phyloP scores from a whole-genome alignment of 1,140 invertebrate species.

The Drosophila mauritiana region DNA sequence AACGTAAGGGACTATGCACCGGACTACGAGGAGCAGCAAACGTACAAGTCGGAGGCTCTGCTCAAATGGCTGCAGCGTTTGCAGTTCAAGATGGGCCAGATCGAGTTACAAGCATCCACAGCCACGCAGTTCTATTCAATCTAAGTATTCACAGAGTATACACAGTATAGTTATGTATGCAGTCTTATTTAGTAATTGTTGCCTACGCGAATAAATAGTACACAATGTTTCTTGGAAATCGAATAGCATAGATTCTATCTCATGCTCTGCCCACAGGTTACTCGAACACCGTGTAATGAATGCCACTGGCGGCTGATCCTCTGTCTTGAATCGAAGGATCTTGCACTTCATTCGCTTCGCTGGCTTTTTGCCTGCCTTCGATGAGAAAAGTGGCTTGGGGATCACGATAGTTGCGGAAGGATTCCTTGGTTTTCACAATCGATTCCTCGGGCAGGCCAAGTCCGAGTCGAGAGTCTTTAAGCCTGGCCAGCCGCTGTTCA shows the following conservation, averaged over 20 bases:
- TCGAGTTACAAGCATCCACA: conserved; percentile 97
- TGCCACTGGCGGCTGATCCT: conserved; percentile 35
- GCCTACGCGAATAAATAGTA: conserved; percentile 36
- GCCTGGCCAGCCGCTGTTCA: conserved; percentile 64
- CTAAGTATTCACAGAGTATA: conserved; percentile 36
- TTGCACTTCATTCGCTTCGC: conserved; percentile 66
- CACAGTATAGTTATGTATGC: conserved; percentile 2
- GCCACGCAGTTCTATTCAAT: conserved; percentile 84
- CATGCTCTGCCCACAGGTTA: conserved; percentile 25
- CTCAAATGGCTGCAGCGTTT: conserved; percentile 95
- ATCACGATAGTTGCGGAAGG: conserved; percentile 68
- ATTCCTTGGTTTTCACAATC: conserved; percentile 57
- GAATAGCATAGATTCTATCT: background rate
- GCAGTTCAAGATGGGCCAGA: conserved; percentile 99
- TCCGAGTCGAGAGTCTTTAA: background rate
- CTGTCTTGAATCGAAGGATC: conserved; percentile 60
- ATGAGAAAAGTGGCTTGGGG: conserved; percentile 53
- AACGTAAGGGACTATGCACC: conserved; percentile 92
- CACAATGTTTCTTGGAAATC: conserved; percentile 32
- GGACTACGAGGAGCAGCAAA: conserved; percentile 81
- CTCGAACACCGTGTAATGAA: conserved; percentile 68
- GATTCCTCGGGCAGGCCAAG: conserved; percentile 52
- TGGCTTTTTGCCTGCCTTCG: conserved; percentile 59
- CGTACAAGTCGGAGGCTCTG: conserved; percentile 85
- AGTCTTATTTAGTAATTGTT: conserved; percentile 41